Conservation (phyloP, 2,888 invertebrate species). For the Sphaeridia pumilis region DNA sequence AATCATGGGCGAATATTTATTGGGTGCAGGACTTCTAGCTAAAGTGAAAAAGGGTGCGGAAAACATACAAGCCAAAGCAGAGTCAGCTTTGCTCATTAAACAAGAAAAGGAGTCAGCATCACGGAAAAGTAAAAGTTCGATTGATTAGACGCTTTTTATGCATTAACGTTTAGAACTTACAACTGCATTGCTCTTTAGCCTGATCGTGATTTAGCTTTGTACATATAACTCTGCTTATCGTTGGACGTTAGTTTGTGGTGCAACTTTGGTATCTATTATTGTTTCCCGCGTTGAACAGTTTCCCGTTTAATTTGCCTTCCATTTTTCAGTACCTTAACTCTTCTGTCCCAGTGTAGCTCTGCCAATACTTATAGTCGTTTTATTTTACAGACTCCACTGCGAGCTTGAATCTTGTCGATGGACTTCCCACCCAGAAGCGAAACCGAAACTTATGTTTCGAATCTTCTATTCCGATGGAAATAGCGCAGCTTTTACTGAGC, state of each 20-base stretch:
- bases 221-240: no score
- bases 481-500: conserved; percentile 85
- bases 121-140: conserved; percentile 28
- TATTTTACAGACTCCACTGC: conserved; percentile 33
- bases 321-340: no score
- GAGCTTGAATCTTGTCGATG: conserved; percentile 26
- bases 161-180: no score
- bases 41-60: conserved; percentile 96
- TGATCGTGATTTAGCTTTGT: no score
- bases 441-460: conserved; percentile 39
- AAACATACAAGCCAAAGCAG: conserved; percentile 85
- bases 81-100: conserved; percentile 45
- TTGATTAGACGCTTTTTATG: not conserved
- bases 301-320: no score
- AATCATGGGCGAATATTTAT: no score
- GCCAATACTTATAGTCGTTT: no score
- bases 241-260: no score
- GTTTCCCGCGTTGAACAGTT: no score
- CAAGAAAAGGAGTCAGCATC: conserved; percentile 33
- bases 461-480: conserved; percentile 73
- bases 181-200: no score
- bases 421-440: conserved; percentile 22
- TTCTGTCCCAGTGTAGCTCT: no score
- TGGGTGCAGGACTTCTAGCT: conserved; percentile 65
- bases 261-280: no score